phyloP scores from a whole-genome alignment of 2,113 vertebrate species.

The Onychorhynchus coronatus region DNA sequence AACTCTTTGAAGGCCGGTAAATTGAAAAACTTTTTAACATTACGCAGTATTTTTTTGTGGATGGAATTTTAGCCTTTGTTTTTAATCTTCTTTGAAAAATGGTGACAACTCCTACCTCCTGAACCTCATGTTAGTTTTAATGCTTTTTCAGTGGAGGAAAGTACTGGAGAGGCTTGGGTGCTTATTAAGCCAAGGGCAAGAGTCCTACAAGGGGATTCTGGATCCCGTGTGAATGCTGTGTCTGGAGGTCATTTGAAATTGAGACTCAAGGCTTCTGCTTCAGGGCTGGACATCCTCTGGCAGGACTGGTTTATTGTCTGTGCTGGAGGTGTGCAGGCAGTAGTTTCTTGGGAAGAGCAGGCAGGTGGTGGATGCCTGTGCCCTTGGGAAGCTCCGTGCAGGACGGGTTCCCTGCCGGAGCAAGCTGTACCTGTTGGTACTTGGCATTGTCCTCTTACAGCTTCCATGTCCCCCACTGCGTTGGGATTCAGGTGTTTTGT shows the following conservation, averaged over 20 bases:
- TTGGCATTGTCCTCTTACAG: rapidly evolving
- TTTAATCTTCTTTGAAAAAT: background rate
- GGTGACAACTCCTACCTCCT: background rate
- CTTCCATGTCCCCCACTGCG: rapidly evolving
- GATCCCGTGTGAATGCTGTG: rapidly evolving
- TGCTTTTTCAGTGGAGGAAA: background rate
- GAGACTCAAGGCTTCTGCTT: background rate
- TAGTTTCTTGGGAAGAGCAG: background rate
- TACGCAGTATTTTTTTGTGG: background rate
- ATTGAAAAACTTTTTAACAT: background rate
- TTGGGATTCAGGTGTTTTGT: background rate
- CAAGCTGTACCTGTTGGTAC: background rate
- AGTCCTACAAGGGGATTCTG: background rate
- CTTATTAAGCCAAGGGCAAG: rapidly evolving
- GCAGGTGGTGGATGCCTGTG: background rate
- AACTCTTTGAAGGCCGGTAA: background rate
- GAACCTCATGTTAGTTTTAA: background rate
- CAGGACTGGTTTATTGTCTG: background rate
- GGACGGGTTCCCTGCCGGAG: rapidly evolving
- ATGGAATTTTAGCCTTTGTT: background rate
- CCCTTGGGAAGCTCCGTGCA: background rate
- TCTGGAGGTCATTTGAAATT: background rate
- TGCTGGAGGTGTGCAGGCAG: background rate
- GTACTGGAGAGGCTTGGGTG: background rate
- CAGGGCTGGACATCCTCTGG: background rate